Conservation (phyloP, 2,888 invertebrate species). For the Chymomyza procnemis region DNA sequence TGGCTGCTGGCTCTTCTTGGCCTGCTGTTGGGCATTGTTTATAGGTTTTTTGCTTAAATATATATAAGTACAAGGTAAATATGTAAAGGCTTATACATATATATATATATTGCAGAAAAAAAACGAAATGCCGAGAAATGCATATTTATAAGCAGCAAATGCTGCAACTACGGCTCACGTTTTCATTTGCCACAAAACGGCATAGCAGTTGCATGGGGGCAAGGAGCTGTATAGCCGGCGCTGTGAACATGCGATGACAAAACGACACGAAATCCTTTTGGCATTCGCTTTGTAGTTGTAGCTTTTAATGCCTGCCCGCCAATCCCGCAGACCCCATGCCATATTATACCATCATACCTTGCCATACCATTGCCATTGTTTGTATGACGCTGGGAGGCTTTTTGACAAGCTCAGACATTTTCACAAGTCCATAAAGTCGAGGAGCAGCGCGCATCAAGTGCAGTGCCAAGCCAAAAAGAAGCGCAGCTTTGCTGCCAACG, state of each 20-base stretch:
- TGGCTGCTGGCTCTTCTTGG: conserved; percentile 26
- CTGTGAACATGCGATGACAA: conserved; percentile 69
- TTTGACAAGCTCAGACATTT: conserved; percentile 70
- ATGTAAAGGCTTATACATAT: no score
- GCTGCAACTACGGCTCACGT: conserved; percentile 51
- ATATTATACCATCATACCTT: conserved; percentile 9
- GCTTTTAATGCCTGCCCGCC: conserved; percentile 14
- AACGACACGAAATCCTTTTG: conserved; percentile 72
- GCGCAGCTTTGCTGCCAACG: neutral
- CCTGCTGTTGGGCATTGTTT: conserved; percentile 52
- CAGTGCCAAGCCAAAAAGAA: conserved; percentile 20
- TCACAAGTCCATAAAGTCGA: conserved; percentile 66
- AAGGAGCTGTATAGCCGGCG: conserved; percentile 10
- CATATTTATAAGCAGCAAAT: conserved; percentile 62
- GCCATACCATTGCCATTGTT: conserved; percentile 14
- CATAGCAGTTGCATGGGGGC: neutral
- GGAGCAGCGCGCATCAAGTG: conserved; percentile 58
- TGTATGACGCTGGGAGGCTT: conserved; percentile 43
- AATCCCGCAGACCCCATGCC: neutral
- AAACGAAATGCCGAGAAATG: conserved; percentile 55
- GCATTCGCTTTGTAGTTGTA: conserved; percentile 16
- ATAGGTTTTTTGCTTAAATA: conserved; percentile 45
- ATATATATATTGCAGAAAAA: conserved; percentile 51
- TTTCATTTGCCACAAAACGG: conserved; percentile 56
- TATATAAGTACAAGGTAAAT: neutral